Evolutionary conservation across 2,797 vertebrate genomes (phyloP).

Genomic region (Schizothorax lantsangensis): DNA sequence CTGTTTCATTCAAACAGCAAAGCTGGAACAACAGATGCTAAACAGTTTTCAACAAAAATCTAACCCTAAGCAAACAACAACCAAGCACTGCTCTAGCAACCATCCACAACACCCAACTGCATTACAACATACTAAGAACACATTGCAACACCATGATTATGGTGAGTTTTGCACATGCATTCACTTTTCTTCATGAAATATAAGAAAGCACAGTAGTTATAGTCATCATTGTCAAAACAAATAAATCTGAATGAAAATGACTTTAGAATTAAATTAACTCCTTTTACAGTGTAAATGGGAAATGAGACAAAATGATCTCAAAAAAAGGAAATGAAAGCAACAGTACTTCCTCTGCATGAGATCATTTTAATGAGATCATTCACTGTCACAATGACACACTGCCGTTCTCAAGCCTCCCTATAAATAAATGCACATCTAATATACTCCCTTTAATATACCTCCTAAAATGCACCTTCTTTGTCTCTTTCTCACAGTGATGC

Average conservation of each 20-base stretch:
- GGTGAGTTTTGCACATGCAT: not conserved
- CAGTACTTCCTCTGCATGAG: conserved; percentile 13
- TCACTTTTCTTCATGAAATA: not conserved
- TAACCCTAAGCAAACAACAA: not conserved
- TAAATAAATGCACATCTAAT: conserved; percentile 41
- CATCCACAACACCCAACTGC: not conserved
- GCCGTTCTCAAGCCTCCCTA: conserved; percentile 25
- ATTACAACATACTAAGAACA: not conserved
- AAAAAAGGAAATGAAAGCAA: conserved; percentile 46
- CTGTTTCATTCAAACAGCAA: not conserved
- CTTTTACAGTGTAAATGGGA: not conserved
- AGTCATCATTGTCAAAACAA: not conserved
- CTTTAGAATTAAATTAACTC: not conserved
- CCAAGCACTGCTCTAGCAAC: not conserved
- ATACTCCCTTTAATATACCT: not conserved
- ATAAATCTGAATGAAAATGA: not conserved
- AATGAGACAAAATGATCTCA: conserved; percentile 19
- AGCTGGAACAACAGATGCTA: not conserved
- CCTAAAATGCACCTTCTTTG: not conserved
- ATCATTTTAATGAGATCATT: conserved; percentile 48
- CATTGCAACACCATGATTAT: not conserved
- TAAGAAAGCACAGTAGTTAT: not conserved
- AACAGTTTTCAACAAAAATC: not conserved
- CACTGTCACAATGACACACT: conserved; percentile 5
- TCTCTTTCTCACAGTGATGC: conserved; percentile 25